Evolutionary conservation across 2,113 vertebrate species (phyloP), one percentile per base, ranked within the genome.

Genomic region (Onychostruthus taczanowskii): DNA sequence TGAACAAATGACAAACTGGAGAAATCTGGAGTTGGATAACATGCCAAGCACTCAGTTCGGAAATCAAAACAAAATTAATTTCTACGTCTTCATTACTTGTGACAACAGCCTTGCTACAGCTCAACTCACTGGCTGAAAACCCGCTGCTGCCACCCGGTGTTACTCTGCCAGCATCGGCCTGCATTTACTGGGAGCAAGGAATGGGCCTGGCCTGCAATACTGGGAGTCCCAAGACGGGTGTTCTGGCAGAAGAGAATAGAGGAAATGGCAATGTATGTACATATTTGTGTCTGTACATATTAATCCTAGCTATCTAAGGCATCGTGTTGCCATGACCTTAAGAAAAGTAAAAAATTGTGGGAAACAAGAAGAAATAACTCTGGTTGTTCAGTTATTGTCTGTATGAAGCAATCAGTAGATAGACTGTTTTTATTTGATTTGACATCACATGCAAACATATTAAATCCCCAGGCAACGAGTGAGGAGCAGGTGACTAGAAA

Each of bases 81-180:
- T 82, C 44, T 64, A 3, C 7, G 9, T 81, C 80, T 87, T 85
- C 72, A 83, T 89, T 49, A 55, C 83, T 97, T 92, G 56, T 80
- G 83, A 33, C 96, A 94, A 80, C 84, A 75, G 90, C 84, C 91
- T 82, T 4, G 3, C 43, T 23, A 12, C 22, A 46, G 55, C 61
- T 64, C 43, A 26, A 55, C 64, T 91, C n/a, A 89, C 87, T 84
- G 94, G 93, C 94, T 97, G 90, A 84, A 98, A 98, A 98, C 97
- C 97, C 96, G 84, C 96, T 98, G 97, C 98, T 98, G 97, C 98
- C 98, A 98, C 97, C 98, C 93, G 89, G 96, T 96, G 98, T 96
- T 94, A 6, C 81, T 88, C 49, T 93, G 73, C 53, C 83, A 90
- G 76, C 90, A 97, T 81, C 22, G 15, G 66, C 41, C 43, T 62